phyloP scores from a whole-genome alignment of 2,888 invertebrate species.

The Drosophila atripex region DNA sequence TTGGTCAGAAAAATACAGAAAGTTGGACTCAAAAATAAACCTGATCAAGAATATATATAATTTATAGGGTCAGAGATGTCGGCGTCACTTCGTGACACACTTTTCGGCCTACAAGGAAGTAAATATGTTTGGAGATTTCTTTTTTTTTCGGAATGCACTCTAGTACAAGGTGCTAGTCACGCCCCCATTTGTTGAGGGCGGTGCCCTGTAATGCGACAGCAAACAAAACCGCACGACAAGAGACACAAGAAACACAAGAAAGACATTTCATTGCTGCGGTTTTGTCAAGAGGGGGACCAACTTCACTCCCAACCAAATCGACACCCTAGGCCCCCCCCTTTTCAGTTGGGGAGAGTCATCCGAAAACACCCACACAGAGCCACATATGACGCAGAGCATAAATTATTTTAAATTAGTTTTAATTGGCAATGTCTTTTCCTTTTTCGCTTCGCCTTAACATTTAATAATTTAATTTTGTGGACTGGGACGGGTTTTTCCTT shows the following conservation, averaged over 20 bases:
- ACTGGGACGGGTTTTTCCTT: neutral
- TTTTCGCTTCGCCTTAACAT: conserved; percentile 29
- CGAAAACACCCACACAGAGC: conserved; percentile 31
- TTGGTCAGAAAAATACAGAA: too few relatives aligned
- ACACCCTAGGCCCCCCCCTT: conserved; percentile 22
- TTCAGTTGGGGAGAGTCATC: neutral
- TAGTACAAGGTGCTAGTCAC: conserved; percentile 7
- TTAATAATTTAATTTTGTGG: conserved; percentile 53
- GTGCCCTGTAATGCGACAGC: conserved; percentile 12
- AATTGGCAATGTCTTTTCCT: conserved; percentile 67
- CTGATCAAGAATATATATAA: neutral
- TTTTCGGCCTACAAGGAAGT: neutral
- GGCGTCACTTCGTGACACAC: neutral
- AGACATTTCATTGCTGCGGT: neutral
- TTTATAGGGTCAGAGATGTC: neutral
- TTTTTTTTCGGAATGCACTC: neutral
- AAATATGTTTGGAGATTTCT: neutral
- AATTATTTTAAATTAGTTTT: conserved; percentile 78
- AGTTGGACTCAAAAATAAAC: neutral
- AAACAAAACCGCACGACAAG: conserved; percentile 14
- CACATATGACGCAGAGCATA: conserved; percentile 70
- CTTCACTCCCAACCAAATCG: conserved; percentile 14
- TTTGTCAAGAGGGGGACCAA: neutral
- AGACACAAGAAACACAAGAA: conserved; percentile 5
- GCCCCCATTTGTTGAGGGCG: conserved; percentile 19